These are phyloP conservation scores for Addax nasomaculatus DNA, from an alignment of 2,113 vertebrate genomes.

Conservation along the genomic window DNA sequence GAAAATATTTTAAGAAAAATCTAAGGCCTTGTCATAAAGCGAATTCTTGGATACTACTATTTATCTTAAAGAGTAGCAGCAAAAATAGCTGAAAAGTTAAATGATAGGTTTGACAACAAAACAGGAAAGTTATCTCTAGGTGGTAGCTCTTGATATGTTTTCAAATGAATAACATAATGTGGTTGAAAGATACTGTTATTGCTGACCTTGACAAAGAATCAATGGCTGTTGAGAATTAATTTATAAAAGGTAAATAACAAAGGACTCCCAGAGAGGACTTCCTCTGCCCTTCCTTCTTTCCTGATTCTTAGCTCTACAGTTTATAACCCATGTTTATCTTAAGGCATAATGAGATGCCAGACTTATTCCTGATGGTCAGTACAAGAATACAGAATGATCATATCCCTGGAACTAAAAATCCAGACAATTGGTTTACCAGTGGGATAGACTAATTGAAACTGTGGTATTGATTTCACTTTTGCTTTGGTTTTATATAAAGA, in stretches of 20 bases:
- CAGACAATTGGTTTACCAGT: neutral
- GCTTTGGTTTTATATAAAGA: neutral
- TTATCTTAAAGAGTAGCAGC: neutral
- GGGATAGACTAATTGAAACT: neutral
- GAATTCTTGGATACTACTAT: neutral
- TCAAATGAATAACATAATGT: neutral
- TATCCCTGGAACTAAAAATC: neutral
- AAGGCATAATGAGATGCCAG: neutral
- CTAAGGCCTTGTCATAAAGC: neutral
- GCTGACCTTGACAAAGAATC: neutral
- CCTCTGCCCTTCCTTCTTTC: neutral
- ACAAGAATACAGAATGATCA: neutral
- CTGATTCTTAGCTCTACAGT: neutral
- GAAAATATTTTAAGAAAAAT: conserved; percentile 22
- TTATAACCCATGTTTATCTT: neutral
- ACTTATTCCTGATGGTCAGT: neutral
- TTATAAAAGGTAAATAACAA: neutral
- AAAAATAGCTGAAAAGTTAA: neutral
- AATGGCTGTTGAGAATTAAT: neutral
- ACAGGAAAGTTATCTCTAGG: neutral
- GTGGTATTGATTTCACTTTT: neutral
- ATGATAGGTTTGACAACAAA: neutral
- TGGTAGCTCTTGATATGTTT: neutral
- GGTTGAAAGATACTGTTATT: neutral
- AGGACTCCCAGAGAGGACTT: neutral